Base-by-base conservation (phyloP, 2,113 vertebrate genomes). In the Halichoerus grypus region DNA sequence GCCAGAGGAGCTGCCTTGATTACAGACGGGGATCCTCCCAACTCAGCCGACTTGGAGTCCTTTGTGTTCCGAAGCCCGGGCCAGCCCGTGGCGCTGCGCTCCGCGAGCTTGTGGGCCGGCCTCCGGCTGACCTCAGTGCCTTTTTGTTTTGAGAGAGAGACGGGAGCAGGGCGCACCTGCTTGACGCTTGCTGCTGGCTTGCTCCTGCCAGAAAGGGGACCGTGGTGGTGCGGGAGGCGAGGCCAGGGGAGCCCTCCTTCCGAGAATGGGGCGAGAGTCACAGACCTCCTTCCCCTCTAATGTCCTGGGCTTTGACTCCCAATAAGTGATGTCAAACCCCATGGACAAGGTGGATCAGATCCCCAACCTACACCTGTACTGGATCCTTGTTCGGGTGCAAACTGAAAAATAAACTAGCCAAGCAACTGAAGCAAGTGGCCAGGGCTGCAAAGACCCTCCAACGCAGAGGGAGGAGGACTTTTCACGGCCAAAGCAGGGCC, bases 71-170 rank as follows among this genome's bases (percentile, higher is more conserved):
- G 46, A 84, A 86, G 92, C n/a, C 0, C 0, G 3, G 96, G 69
- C 61, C 49, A 1, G 77, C 39, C 72, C 0, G 0, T 1, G 33
- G 89, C 72, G 26, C 61, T 33, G 81, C 1, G 3, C 33, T 15
- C 49, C 11, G 67, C 16, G 42, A 92, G 65, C 76, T n/a, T 2
- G 3, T 42, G 24, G 72, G 76, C 94, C 33, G 69, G 53, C 84
- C 93, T 83, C 61, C 72, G 1, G 5, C 97, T 91, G 97, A 99
- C 98, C 98, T 98, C 98, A 98, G 99, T 99, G 98, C 99, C 98
- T 99, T 99, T 98, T 79, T 74, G 91, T 94, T 51, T 92, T 49
- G 0, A 76, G 97, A 98, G 97, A 21, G 36, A 97, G 18, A 74
- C 19, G 22, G 89, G 31, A 97, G 81, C 65, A 67, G n/a, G 31